These are phyloP conservation scores for Pocillopora grandis DNA, from an alignment of 92 coral and sea anemone genomes.

Conservation along the genomic window DNA sequence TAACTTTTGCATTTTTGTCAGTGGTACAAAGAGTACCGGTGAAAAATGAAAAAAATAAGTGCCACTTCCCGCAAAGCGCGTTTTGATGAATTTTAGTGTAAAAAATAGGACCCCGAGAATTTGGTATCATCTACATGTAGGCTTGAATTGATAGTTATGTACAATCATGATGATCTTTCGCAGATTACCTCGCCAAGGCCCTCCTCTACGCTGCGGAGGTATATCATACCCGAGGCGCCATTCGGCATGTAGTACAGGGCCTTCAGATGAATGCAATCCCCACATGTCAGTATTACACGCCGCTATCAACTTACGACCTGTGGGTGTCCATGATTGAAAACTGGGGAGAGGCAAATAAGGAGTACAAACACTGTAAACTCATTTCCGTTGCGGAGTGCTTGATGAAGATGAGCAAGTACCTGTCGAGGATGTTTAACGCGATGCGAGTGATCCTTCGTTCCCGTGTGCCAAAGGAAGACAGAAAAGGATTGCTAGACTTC, in stretches of 20 bases:
- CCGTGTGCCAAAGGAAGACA: neutral
- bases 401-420: constrained; percentile 71
- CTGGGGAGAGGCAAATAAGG: constrained; percentile 80
- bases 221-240: constrained; percentile 56
- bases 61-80: too few species aligned
- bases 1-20: too few species aligned
- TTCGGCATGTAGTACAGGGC: constrained; percentile 51
- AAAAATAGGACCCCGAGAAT: too few species aligned
- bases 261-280: constrained; percentile 46
- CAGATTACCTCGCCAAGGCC: constrained; percentile 51
- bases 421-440: constrained; percentile 56
- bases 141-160: neutral
- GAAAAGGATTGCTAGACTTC: too few species aligned
- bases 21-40: too few species aligned
- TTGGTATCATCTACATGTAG: neutral
- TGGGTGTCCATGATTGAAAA: constrained; percentile 85
- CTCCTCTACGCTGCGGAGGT: neutral
- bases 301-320: constrained; percentile 42
- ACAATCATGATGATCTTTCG: neutral
- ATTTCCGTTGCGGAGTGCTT: constrained; percentile 38
- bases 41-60: too few species aligned
- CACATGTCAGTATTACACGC: neutral
- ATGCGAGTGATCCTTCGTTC: constrained; percentile 47
- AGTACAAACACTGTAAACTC: constrained; percentile 32
- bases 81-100: too few species aligned